Evolutionary conservation across 2,113 vertebrate species (phyloP), one percentile per base, ranked within the genome.

Genomic region (Marmota monax): DNA sequence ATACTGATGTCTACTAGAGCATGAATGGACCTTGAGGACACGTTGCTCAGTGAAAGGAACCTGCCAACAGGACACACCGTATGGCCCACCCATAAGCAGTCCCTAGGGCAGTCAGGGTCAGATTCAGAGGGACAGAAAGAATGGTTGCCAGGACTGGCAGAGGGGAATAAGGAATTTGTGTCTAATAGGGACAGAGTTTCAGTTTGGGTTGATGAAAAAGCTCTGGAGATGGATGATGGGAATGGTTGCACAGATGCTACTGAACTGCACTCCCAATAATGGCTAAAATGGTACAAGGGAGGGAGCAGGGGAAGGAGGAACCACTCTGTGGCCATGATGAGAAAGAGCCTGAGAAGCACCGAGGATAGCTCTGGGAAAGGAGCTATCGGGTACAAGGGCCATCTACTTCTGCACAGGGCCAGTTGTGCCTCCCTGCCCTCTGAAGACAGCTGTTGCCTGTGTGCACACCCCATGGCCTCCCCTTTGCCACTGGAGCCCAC

Each of bases 361-460:
- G 0, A 61, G 65, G 48, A 42, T 11, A 20, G 53, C 12, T 4
- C 3, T 14, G n/a, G 48, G 53, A 25, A 14, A 14, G 0, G 18
- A 12, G 32, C 3, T 4, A 5, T n/a, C n/a, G 32, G 65, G 37
- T 3, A 9, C 16, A 17, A 4, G 53, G 4, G 18, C 69, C 72
- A 9, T 34, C 34, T 13, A 0, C 22, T 32, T 18, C 85, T 27
- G 61, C 48, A 11, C 17, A 13, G 6, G n/a, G 34, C 32, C 58
- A 14, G n/a, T 7, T 25, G 16, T 11, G 13, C 72, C 63, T 32
- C 48, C 72, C n/a, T 1, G 25, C 6, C 83, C 22, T 70, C 70
- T 0, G 6, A 22, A 27, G 23, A 51, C 42, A 10, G 23, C 51
- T 4, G 42, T 16, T 39, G 1, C 51, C 0, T 0, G 18, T 5